A percentile compares a stretch with the other conserved stretches of the same genome.
Conservation (phyloP, 2,113 vertebrate species). For the Sylvietta virens region DNA sequence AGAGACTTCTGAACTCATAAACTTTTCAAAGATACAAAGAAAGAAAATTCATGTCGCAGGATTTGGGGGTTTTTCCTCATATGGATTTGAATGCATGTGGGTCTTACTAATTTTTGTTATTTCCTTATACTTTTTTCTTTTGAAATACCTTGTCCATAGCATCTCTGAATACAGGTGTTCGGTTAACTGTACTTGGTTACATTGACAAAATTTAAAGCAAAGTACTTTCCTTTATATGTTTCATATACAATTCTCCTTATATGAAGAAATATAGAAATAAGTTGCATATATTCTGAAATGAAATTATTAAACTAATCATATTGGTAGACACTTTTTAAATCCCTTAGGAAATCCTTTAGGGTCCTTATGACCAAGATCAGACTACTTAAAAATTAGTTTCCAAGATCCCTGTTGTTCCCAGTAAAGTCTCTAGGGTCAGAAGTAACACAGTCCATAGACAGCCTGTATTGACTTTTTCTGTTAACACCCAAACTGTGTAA, state of each 20-base stretch:
- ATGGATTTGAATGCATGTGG: neutral
- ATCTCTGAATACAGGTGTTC: neutral
- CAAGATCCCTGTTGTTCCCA: neutral
- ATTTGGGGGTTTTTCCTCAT: neutral
- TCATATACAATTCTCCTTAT: neutral
- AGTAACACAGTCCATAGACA: neutral
- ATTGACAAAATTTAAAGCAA: neutral
- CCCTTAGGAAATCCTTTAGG: neutral
- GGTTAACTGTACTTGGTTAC: neutral
- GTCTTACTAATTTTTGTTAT: neutral
- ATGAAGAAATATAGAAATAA: neutral
- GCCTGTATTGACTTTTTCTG: neutral
- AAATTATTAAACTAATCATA: neutral
- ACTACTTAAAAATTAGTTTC: neutral
- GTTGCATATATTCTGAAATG: neutral
- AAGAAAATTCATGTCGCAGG: neutral
- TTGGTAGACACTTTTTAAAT: neutral
- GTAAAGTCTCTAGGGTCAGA: neutral
- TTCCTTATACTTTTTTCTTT: neutral
- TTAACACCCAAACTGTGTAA: neutral
- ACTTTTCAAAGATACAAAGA: neutral
- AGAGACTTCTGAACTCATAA: neutral
- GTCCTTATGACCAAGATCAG: neutral
- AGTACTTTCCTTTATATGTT: neutral
- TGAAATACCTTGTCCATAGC: neutral